Evolutionary conservation across 2,888 invertebrate genomes (phyloP).

Genomic region (Mesorhabditis sp.): DNA sequence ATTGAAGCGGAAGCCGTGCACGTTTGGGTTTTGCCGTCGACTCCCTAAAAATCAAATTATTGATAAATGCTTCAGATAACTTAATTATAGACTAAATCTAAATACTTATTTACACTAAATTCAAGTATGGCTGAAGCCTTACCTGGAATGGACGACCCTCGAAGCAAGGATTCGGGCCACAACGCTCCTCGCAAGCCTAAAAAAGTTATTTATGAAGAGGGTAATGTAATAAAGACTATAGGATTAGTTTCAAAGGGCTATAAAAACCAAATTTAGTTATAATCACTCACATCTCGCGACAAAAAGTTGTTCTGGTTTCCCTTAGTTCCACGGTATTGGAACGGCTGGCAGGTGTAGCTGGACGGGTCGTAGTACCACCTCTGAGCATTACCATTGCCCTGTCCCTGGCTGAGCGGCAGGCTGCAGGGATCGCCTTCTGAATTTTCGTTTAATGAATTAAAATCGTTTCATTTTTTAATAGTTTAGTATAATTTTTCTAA

Average conservation of each 20-base stretch:
- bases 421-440: slow-evolving; percentile 41
- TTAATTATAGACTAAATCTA: neutral
- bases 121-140: neutral
- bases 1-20: slow-evolving; percentile 51
- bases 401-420: slow-evolving; percentile 39
- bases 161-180: slow-evolving; percentile 48
- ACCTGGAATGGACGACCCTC: slow-evolving; percentile 49
- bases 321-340: slow-evolving; percentile 49
- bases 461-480: neutral
- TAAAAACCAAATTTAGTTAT: neutral
- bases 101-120: neutral
- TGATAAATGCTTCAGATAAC: neutral
- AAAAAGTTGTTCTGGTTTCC: slow-evolving; percentile 57
- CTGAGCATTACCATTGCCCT: slow-evolving; percentile 40
- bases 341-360: slow-evolving; percentile 46
- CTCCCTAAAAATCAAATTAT: slow-evolving; percentile 19
- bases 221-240: neutral
- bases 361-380: slow-evolving; percentile 53
- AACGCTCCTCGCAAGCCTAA: slow-evolving; percentile 41
- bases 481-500: slow-evolving; percentile 11
- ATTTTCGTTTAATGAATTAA: neutral
- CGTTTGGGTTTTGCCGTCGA: slow-evolving; percentile 51
- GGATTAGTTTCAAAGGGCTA: no score
- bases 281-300: slow-evolving; percentile 31
- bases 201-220: neutral